These are phyloP conservation scores for Biston stratarius DNA, from an alignment of 2,888 invertebrate genomes.

Conservation along the genomic window DNA sequence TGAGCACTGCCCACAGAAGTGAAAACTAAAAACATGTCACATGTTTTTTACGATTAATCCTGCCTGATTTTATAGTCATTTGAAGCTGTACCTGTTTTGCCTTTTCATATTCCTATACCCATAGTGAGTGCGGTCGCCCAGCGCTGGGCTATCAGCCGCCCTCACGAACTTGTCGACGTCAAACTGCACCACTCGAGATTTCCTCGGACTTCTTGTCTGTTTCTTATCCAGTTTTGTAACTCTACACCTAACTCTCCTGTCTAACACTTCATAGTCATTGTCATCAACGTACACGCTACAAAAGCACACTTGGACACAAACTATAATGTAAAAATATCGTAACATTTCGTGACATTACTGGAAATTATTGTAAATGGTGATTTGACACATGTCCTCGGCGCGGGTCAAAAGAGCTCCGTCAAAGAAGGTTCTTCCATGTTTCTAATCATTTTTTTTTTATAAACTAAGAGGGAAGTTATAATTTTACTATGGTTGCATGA, in stretches of 20 bases:
- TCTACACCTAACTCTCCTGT: slow-evolving; percentile 16
- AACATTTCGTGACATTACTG: slow-evolving; percentile 50
- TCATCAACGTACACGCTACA: slow-evolving; percentile 51
- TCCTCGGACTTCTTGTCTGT: slow-evolving; percentile 36
- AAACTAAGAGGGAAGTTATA: no score
- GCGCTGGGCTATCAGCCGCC: slow-evolving; percentile 42
- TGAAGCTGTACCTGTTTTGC: slow-evolving; percentile 36
- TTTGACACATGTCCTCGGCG: slow-evolving; percentile 6
- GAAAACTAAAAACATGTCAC: no score
- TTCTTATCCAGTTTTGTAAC: slow-evolving; percentile 13
- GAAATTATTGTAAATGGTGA: slow-evolving; percentile 10
- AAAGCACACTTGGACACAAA: slow-evolving; percentile 52
- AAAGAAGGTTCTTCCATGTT: background rate
- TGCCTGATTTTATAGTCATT: no score
- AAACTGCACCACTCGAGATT: slow-evolving; percentile 56
- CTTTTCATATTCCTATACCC: slow-evolving; percentile 40
- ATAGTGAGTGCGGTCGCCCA: slow-evolving; percentile 38
- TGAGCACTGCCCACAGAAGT: no score
- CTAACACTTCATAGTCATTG: slow-evolving; percentile 19
- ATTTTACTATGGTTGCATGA: no score
- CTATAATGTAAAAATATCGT: slow-evolving; percentile 51
- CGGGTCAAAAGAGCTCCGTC: background rate
- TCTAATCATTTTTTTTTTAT: background rate
- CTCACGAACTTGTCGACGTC: slow-evolving; percentile 68
- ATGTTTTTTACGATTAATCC: no score